Percentiles rank a stretch among this genome's conserved stretches.
Evolutionary conservation across 2,797 vertebrate species (phyloP).

Genomic region (Paramormyrops hopkinsi): DNA sequence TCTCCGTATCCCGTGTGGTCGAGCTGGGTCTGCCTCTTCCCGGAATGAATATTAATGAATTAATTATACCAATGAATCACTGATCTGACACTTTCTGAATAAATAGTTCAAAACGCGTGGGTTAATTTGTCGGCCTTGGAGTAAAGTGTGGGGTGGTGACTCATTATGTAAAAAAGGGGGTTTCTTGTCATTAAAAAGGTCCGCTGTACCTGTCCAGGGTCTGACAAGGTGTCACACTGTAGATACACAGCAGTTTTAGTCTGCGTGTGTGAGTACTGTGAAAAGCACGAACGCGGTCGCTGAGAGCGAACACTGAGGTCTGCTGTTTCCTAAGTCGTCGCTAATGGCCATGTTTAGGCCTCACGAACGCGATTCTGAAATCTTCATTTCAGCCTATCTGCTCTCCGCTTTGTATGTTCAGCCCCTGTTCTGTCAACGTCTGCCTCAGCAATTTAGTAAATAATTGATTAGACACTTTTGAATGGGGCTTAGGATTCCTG

Average conservation of each 20-base stretch:
- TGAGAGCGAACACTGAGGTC: conserved; percentile 43
- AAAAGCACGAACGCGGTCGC: background rate
- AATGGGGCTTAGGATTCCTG: conserved; percentile 66
- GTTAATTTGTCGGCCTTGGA: conserved; percentile 13
- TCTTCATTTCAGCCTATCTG: conserved; percentile 42
- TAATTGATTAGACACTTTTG: conserved; percentile 77
- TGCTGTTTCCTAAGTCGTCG: conserved; percentile 46
- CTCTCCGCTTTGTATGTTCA: conserved; percentile 65
- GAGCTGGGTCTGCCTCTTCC: conserved; percentile 53
- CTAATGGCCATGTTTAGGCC: conserved; percentile 46
- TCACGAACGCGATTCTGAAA: conserved; percentile 38
- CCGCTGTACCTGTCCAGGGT: background rate
- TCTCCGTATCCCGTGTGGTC: conserved; percentile 55
- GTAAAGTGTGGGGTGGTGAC: background rate
- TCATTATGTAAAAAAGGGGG: background rate
- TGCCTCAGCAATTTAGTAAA: conserved; percentile 70
- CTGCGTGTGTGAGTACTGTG: background rate
- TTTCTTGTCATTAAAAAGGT: background rate
- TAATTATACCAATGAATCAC: conserved; percentile 62
- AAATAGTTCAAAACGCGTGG: conserved; percentile 55
- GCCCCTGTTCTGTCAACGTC: conserved; percentile 67
- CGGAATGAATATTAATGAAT: conserved; percentile 19
- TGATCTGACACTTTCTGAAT: conserved; percentile 54
- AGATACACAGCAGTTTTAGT: background rate
- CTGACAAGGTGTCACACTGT: background rate